Percentiles rank a stretch among this genome's conserved stretches.
These are phyloP conservation scores for Trogon surrucura DNA, from an alignment of 2,113 vertebrate genomes.

Conservation along the genomic window DNA sequence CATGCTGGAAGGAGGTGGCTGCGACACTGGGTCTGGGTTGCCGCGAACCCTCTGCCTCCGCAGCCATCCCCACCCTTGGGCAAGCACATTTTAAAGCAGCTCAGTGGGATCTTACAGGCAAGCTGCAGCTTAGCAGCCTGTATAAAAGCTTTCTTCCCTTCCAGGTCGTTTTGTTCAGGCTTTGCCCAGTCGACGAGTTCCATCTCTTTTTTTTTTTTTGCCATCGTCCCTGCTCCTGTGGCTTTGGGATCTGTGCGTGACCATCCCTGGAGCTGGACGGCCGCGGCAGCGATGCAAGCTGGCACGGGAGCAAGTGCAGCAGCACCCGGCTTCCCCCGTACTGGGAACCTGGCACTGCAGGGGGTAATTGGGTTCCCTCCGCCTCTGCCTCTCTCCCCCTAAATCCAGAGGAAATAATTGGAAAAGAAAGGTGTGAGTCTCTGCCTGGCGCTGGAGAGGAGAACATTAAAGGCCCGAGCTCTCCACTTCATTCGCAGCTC, in stretches of 20 bases:
- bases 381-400: background rate
- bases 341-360: background rate
- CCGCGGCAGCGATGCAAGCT: background rate
- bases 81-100: background rate
- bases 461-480: conserved; percentile 70
- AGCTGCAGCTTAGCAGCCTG: background rate
- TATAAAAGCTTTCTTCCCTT: background rate
- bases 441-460: conserved; percentile 48
- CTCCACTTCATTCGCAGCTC: conserved; percentile 79
- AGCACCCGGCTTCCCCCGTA: background rate
- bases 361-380: conserved; percentile 42
- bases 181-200: background rate
- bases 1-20: background rate
- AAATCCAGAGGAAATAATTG: conserved; percentile 79
- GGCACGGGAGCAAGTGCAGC: accelerated
- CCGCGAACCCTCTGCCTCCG: background rate
- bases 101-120: accelerated
- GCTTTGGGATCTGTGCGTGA: accelerated
- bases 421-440: conserved; percentile 80
- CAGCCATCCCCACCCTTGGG: background rate
- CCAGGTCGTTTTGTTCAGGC: accelerated
- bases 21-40: accelerated
- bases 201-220: background rate
- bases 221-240: accelerated
- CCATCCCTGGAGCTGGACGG: background rate